Percentiles rank a stretch among this genome's conserved stretches.
phyloP scores from a whole-genome alignment of 1,140 invertebrate genomes.

The Drosophila albomicans region DNA sequence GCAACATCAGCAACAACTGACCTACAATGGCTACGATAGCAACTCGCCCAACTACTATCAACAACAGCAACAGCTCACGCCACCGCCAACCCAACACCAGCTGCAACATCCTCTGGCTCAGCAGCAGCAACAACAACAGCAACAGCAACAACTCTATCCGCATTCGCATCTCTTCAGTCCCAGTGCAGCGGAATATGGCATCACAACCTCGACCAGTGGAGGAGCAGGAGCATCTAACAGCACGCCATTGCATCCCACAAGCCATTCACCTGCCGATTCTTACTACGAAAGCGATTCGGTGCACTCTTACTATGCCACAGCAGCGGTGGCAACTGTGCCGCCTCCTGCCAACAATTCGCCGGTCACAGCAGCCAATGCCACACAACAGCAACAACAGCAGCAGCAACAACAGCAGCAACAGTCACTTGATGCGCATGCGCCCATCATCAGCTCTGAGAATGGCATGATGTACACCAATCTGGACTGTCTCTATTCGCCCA shows the following conservation, averaged over 20 bases:
- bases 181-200: constrained; percentile 84
- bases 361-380: constrained; percentile 74
- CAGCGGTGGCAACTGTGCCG: constrained; percentile 75
- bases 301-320: constrained; percentile 80
- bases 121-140: constrained; percentile 54
- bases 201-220: constrained; percentile 65
- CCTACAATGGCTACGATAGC: constrained; percentile 57
- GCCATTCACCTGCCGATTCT: constrained; percentile 77
- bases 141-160: constrained; percentile 62
- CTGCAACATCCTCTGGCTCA: constrained; percentile 51
- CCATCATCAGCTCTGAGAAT: constrained; percentile 93
- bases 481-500: constrained; percentile 87
- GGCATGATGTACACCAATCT: constrained; percentile 96
- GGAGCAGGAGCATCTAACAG: constrained; percentile 25
- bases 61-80: constrained; percentile 51
- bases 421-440: constrained; percentile 78
- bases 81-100: constrained; percentile 56
- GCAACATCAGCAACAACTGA: constrained; percentile 50
- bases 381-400: constrained; percentile 68
- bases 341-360: constrained; percentile 83
- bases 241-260: constrained; percentile 74
- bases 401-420: constrained; percentile 64
- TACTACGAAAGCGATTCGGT: constrained; percentile 82
- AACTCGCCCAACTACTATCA: constrained; percentile 54
- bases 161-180: constrained; percentile 83